Evolutionary conservation across 2,797 vertebrate species (phyloP).

Genomic region (Sebastes steindachneri): DNA sequence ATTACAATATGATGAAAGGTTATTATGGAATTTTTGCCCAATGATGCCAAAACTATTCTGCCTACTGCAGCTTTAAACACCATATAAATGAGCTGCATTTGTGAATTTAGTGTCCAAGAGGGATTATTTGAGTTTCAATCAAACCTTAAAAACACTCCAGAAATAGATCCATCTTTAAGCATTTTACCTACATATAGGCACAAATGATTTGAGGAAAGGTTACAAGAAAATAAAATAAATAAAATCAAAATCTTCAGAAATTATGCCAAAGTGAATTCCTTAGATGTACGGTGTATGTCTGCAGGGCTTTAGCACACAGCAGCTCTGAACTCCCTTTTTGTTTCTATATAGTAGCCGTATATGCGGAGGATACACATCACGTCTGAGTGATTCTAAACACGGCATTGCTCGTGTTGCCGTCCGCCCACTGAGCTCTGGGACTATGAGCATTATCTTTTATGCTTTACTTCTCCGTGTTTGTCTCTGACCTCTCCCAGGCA

Average conservation of each 20-base stretch:
- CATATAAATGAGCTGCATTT: not conserved
- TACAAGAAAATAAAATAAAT: not conserved
- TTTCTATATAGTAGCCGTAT: not conserved
- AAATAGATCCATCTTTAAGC: not conserved
- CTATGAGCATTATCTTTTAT: constrained; percentile 35
- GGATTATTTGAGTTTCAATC: not conserved
- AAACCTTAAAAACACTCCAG: not conserved
- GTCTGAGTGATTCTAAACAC: constrained; percentile 13
- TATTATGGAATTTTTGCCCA: too few relatives aligned
- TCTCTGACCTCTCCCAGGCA: constrained; percentile 82
- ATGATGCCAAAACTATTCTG: too few relatives aligned
- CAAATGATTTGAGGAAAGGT: not conserved
- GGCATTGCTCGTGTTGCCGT: not conserved
- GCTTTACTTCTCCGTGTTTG: constrained; percentile 60
- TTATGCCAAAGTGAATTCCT: not conserved
- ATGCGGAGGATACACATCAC: constrained; percentile 1
- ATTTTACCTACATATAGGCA: not conserved
- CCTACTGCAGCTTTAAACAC: not conserved
- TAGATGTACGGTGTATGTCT: not conserved
- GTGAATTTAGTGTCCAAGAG: not conserved
- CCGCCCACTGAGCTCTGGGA: constrained; percentile 30
- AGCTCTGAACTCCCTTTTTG: not conserved
- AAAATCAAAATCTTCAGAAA: not conserved
- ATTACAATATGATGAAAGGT: too few relatives aligned
- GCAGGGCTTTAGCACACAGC: not conserved